Evolutionary conservation across 2,888 invertebrate genomes (phyloP).

Genomic region (Formica aserva): DNA sequence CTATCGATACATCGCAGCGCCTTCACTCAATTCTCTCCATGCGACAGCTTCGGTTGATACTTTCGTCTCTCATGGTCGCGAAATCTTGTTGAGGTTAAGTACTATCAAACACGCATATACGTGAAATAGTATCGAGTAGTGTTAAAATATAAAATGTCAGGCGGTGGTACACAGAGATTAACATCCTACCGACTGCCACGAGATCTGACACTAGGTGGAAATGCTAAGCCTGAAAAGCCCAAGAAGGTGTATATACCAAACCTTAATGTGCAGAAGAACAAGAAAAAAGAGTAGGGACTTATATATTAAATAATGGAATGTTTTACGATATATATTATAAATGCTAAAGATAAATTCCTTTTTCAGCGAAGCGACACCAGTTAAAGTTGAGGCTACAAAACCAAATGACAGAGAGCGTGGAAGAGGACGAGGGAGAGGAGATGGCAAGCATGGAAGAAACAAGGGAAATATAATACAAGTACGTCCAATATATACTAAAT

Average conservation of each 20-base stretch:
- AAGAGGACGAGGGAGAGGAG: conserved; percentile 71
- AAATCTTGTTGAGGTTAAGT: not conserved
- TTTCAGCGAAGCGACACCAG: conserved; percentile 59
- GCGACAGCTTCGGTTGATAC: not conserved
- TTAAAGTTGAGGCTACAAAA: conserved; percentile 69
- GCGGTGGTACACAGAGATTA: conserved; percentile 75
- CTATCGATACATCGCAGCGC: not conserved
- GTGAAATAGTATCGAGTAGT: not conserved
- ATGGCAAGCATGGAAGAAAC: conserved; percentile 74
- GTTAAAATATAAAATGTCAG: conserved; percentile 77
- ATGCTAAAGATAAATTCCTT: conserved; percentile 6
- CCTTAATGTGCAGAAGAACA: conserved; percentile 83
- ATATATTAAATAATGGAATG: not conserved
- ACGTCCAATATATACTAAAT: conserved; percentile 17
- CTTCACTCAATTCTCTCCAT: not conserved
- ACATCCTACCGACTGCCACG: conserved; percentile 83
- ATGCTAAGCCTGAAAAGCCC: conserved; percentile 80
- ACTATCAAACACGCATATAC: no score
- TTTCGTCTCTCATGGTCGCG: not conserved
- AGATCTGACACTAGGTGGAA: conserved; percentile 84
- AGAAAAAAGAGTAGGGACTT: conserved; percentile 81
- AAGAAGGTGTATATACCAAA: conserved; percentile 83
- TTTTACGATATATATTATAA: not conserved
- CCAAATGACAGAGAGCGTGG: conserved; percentile 69
- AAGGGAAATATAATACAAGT: conserved; percentile 80